A percentile compares a stretch with the other conserved stretches of the same genome.
Conservation (phyloP, 1,140 invertebrate species). For the Drosophila paulistorum region DNA sequence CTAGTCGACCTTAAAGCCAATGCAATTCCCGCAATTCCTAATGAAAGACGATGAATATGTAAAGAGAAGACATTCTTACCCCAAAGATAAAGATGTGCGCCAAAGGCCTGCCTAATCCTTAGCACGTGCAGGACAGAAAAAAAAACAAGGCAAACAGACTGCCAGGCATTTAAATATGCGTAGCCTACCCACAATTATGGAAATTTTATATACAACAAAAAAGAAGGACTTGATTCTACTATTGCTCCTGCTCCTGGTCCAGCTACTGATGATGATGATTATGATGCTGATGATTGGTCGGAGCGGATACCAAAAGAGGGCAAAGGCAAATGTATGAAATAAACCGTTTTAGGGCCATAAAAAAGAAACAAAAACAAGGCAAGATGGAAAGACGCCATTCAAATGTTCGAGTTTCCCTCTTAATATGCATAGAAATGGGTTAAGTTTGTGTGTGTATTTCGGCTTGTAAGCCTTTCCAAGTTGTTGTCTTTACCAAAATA, state of each 20-base stretch:
- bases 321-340: conserved; percentile 17
- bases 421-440: conserved; percentile 16
- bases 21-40: not conserved
- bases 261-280: conserved; percentile 4
- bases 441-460: not conserved
- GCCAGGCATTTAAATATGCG: conserved; percentile 22
- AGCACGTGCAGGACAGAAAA: conserved; percentile 40
- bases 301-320: not conserved
- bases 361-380: conserved; percentile 29
- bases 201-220: conserved; percentile 22
- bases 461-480: no score
- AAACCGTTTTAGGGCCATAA: conserved; percentile 22
- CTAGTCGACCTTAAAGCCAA: conserved; percentile 23
- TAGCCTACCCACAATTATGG: conserved; percentile 39
- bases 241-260: conserved; percentile 4
- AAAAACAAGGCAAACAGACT: conserved; percentile 24
- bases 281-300: conserved; percentile 7
- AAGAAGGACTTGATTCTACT: conserved; percentile 1
- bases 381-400: conserved; percentile 6
- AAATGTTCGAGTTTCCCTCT: conserved; percentile 15
- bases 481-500: no score
- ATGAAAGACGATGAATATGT: not conserved
- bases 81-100: conserved; percentile 10
- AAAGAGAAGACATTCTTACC: not conserved
- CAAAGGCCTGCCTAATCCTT: conserved; percentile 33